Percentiles rank a stretch among this genome's conserved stretches.
phyloP scores from a whole-genome alignment of 2,797 vertebrate genomes.

The Alosa sapidissima region DNA sequence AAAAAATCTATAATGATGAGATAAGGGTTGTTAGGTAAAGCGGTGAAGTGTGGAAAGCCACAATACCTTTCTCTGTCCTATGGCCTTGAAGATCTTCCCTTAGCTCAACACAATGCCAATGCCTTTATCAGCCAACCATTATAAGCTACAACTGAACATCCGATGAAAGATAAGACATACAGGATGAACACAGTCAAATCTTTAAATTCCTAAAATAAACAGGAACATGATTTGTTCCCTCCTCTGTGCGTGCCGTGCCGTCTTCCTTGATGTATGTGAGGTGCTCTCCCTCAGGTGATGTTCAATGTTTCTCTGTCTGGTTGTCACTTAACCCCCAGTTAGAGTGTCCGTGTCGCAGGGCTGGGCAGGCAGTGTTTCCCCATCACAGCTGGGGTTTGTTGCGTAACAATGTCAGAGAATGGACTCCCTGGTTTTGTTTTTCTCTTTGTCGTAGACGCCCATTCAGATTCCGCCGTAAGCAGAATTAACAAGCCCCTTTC shows the following conservation, averaged over 20 bases:
- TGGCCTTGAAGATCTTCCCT: not conserved
- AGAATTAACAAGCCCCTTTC: constrained; percentile 64
- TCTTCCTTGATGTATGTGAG: not conserved
- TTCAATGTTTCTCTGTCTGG: not conserved
- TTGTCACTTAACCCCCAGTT: not conserved
- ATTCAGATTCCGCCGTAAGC: constrained; percentile 50
- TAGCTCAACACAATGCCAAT: not conserved
- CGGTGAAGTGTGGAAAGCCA: not conserved
- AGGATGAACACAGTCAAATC: not conserved
- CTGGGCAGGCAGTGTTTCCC: constrained; percentile 46
- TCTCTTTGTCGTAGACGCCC: constrained; percentile 53
- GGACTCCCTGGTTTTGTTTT: constrained; percentile 52
- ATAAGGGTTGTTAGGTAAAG: not conserved
- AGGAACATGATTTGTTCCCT: not conserved
- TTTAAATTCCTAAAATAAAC: not conserved
- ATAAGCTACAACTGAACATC: not conserved
- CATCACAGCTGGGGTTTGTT: constrained; percentile 48
- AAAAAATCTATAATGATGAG: not conserved
- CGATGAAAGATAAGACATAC: not conserved
- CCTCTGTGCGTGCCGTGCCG: not conserved
- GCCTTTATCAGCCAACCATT: not conserved
- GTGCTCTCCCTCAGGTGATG: too few relatives aligned
- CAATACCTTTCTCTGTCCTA: not conserved
- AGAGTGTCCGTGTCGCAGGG: not conserved
- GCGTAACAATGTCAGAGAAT: constrained; percentile 46